Evolutionary conservation across 2,797 vertebrate genomes (phyloP), one percentile per base, ranked within the genome.

Genomic region (Nyctalus aviator): DNA sequence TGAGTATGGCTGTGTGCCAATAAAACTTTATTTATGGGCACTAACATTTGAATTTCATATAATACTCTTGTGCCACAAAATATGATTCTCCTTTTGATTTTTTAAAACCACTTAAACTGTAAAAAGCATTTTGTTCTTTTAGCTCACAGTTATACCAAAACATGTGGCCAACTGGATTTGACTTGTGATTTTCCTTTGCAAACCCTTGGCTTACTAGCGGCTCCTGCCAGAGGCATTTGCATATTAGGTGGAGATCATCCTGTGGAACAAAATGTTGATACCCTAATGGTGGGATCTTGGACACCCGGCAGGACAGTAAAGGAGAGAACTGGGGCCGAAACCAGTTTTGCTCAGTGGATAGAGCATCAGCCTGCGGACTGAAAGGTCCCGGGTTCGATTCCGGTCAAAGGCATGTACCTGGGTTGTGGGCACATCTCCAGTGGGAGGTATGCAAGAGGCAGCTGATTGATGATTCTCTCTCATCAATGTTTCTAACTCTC

Each of bases 1-100:
- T 9, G 46, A 66, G 12, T 5, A 3, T 32, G 62, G 13, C 4
- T 27, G 0, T 27, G 8, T 50, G 55, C 68, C 41, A 73, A 46
- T 55, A 85, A 91, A 76, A 62, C 66, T 50, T 93, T 76, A 64
- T 46, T 76, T 83, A 59, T 17, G 12, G 25, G 21, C n/a, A 41
- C n/a, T 55, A 35, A 71, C 37, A 57, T 71, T 48, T 94, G 18
- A 84, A 81, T 83, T 84, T 89, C 53, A 78, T 69, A 27, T 32
- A 35, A 53, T 72, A 73, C 35, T 59, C 30, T 55, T 6, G 17
- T 62, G 20, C 17, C 27, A 57, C 27, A 21, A 89, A 90, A 77
- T 84, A 68, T 69, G n/a, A 35, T 23, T 46, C 44, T 21, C 79
- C 62, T 88, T 94, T 69, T 50, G 13, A 88, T 46, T 79, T 50